These are phyloP conservation scores for Ephialtes manifestator DNA, from an alignment of 2,888 invertebrate genomes.

Conservation along the genomic window DNA sequence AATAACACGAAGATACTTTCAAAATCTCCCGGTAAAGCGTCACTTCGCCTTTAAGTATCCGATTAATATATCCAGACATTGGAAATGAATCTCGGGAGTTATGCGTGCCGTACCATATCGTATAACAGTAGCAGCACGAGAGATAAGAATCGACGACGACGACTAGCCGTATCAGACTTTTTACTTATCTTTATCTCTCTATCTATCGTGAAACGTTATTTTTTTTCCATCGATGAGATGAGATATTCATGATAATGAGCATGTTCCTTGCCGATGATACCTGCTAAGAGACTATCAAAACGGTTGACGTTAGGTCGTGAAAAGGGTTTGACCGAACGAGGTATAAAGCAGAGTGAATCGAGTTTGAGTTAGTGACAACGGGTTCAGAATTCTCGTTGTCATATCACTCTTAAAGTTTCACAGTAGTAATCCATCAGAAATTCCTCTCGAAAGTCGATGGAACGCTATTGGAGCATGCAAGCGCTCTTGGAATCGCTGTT, in stretches of 20 bases:
- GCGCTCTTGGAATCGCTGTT: background rate
- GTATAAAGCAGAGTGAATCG: conserved; percentile 8
- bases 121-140: background rate
- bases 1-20: conserved; percentile 13
- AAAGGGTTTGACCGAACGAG: conserved; percentile 18
- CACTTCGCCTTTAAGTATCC: conserved; percentile 24
- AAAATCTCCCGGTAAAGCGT: background rate
- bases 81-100: conserved; percentile 51
- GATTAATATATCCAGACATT: conserved; percentile 53
- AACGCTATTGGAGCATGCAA: background rate
- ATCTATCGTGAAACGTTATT: conserved; percentile 56
- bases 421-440: conserved; percentile 25
- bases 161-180: conserved; percentile 53
- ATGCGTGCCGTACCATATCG: conserved; percentile 3
- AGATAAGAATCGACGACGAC: conserved; percentile 60
- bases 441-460: background rate
- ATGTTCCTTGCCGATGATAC: conserved; percentile 29
- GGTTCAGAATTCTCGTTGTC: conserved; percentile 11
- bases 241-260: conserved; percentile 65
- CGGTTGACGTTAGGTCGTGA: background rate
- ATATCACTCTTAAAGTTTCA: background rate
- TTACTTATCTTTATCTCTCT: conserved; percentile 64
- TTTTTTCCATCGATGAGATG: conserved; percentile 51
- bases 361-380: background rate
- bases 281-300: background rate